Evolutionary conservation across 2,797 vertebrate genomes (phyloP).

Genomic region (Anabacerthia variegaticeps): DNA sequence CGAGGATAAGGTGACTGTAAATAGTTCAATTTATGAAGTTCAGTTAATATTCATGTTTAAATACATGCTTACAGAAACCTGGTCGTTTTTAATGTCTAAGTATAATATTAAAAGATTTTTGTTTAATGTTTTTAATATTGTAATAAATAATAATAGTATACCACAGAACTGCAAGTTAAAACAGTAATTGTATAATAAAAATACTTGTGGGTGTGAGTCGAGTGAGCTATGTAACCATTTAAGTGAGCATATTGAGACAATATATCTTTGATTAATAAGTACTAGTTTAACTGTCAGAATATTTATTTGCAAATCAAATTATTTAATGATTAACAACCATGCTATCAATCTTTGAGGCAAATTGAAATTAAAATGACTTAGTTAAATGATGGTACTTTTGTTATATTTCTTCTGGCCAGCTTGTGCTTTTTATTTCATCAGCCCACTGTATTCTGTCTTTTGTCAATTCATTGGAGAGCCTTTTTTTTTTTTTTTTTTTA

Average conservation of each 20-base stretch:
- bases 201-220: neutral
- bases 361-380: neutral
- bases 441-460: neutral
- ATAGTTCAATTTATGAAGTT: neutral
- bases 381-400: neutral
- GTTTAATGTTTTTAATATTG: neutral
- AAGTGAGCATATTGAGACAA: neutral
- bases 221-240: neutral
- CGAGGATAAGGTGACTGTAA: neutral
- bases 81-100: neutral
- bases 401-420: neutral
- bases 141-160: neutral
- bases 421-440: neutral
- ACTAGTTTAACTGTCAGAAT: neutral
- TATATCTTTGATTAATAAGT: neutral
- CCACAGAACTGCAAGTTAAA: neutral
- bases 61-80: neutral
- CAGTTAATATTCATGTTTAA: neutral
- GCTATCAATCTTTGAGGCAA: neutral
- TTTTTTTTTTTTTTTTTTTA: too few relatives aligned
- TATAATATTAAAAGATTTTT: neutral
- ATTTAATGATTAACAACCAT: neutral
- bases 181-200: neutral
- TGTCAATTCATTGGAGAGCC: neutral
- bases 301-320: neutral